Percentiles rank a stretch among this genome's conserved stretches.
Conservation (phyloP, 2,888 invertebrate genomes). For the Tineola bisselliella region DNA sequence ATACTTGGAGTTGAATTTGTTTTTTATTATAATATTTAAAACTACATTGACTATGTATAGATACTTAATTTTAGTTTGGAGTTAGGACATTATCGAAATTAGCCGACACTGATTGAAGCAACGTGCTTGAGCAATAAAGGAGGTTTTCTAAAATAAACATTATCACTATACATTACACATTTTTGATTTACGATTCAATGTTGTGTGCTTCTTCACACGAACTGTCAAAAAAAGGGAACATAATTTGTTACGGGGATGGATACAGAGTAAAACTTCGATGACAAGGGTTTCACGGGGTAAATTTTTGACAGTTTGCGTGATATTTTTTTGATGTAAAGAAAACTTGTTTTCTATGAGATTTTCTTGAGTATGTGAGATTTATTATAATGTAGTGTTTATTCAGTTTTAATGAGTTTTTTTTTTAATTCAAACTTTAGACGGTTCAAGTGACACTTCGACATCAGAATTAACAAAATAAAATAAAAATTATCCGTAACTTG, state of each 20-base stretch:
- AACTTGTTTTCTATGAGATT: neutral
- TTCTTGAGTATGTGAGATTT: neutral
- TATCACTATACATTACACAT: neutral
- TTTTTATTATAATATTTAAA: no score
- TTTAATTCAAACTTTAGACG: no score
- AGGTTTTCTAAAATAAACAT: neutral
- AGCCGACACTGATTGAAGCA: no score
- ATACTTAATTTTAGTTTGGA: no score
- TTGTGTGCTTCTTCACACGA: slow-evolving; percentile 2
- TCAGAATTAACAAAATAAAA: no score
- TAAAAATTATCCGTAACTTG: no score
- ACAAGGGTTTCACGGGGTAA: slow-evolving; percentile 2
- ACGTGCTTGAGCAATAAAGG: no score
- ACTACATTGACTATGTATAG: no score
- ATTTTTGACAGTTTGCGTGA: slow-evolving; percentile 4
- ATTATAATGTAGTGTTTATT: neutral
- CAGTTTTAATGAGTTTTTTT: no score
- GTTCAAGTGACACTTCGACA: no score
- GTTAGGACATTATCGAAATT: no score
- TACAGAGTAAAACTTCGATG: neutral
- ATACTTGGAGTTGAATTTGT: no score
- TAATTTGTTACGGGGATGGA: neutral
- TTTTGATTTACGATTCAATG: neutral
- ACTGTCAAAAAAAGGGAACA: neutral
- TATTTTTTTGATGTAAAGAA: slow-evolving; percentile 4